Base-by-base conservation (phyloP, 2,888 invertebrate genomes). In the Meganola albula region DNA sequence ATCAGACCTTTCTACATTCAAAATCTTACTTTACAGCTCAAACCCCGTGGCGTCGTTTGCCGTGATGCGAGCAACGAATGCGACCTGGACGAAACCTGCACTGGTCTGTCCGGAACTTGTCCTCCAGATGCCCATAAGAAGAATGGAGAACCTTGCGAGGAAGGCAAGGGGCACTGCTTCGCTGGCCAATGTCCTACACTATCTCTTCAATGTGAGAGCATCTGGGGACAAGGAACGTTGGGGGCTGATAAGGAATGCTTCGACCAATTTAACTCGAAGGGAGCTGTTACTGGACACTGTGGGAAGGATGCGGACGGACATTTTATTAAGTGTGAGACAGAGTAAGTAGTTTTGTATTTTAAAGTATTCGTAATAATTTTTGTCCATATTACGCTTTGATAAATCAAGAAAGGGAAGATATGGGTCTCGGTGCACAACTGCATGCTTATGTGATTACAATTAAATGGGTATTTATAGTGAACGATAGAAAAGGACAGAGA, bases 211-310 rank as follows among this genome's bases (percentile, higher is more conserved):
- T 99, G 99, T 72, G 93, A 94, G 68, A 89, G 90, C 48, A 93
- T 99, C 53, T 99, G 99, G 99, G 98, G 98, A 12, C 90, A 92
- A 53, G 94, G 94, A 7, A 93, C 95, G 0, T 82, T 88, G 25
- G 92, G 93, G 0, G 97, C 94, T 2, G 95, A 96, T 66, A 89
- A 89, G 44, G 91, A 94, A 59, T 99, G 98, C 83, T 98, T 94
- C 76, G 95, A 96, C 44, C 93, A 96, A 76, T 97, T 97, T 85
- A 99, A 99, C 76, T 92, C 95, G 0, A 96, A 97, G 64, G 99
- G 99, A 7, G 94, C 95, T 27, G 93, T 95, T 51, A 97, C 94
- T 53, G 99, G 99, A 0, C 97, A 99, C 74, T 99, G 99, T 72
- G 99, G 99, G 24, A 91, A 91, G 46, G 93, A 94, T 61, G 70